Percentiles rank a stretch among this genome's conserved stretches.
Conservation (phyloP, 2,888 invertebrate species). For the Dasysyrphus tricinctus region DNA sequence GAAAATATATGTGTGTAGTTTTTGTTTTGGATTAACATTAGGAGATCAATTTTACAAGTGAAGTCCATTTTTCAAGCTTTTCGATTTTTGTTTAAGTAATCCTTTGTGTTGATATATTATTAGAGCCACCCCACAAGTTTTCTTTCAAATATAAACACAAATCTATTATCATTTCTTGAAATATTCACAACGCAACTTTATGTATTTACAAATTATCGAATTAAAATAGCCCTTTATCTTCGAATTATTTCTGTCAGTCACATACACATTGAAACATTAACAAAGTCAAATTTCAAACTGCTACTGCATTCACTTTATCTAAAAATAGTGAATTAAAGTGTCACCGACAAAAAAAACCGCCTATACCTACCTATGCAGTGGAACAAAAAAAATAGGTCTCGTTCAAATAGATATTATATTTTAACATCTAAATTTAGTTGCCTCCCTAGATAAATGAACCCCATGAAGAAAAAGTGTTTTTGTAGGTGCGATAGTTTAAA, state of each 20-base stretch:
- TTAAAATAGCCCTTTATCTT: constrained; percentile 24
- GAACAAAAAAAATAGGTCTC: constrained; percentile 66
- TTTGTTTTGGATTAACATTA: background rate
- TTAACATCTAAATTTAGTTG: constrained; percentile 66
- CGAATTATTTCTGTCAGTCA: constrained; percentile 28
- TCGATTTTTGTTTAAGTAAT: background rate
- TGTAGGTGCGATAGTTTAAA: constrained; percentile 57
- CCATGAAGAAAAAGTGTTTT: constrained; percentile 48
- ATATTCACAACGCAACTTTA: background rate
- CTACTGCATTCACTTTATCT: constrained; percentile 3
- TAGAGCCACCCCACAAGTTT: background rate
- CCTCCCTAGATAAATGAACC: constrained; percentile 45
- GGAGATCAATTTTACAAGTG: background rate
- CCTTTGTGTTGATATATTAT: background rate
- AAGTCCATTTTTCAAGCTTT: background rate
- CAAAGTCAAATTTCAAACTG: constrained; percentile 9
- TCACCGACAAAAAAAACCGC: constrained; percentile 14
- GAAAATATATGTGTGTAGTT: too few species aligned
- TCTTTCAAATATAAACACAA: background rate
- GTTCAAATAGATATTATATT: constrained; percentile 59
- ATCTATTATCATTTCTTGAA: background rate
- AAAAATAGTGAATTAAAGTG: constrained; percentile 39
- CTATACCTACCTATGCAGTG: constrained; percentile 23
- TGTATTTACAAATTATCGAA: constrained; percentile 14
- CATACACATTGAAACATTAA: background rate